Base-by-base conservation (phyloP, 2,113 vertebrate genomes). In the Podarcis raffonei region DNA sequence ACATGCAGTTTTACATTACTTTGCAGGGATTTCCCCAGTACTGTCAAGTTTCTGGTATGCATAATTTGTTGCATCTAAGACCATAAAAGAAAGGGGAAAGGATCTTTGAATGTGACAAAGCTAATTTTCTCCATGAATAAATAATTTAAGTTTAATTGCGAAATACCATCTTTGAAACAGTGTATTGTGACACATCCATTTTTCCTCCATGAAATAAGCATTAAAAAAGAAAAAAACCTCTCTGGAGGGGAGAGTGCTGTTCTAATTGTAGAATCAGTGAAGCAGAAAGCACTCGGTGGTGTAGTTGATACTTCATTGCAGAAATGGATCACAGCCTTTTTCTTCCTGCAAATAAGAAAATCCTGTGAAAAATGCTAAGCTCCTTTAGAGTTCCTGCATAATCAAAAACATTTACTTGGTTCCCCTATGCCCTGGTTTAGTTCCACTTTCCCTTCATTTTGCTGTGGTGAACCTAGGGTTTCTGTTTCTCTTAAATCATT, bases 81-180 rank as follows among this genome's bases (percentile, higher is more conserved):
- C 27, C 9, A 20, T 27, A 83, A 83, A 82, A 88, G 62, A 72
- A 77, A 88, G 74, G 37, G 22, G 30, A 32, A 65, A 74, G 82
- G 69, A 83, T 48, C 30, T 37, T 66, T 83, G 57, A 48, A 83
- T 88, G 57, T 81, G 87, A 66, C 72, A 83, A 66, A 77, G 71
- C 57, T 88, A 88, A 88, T 88, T 88, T 83, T 88, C 37, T 77
- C 74, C 72, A 88, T 88, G 87, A 76, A 88, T 83, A 88, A 83
- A 83, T 88, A 88, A 83, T 83, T 65, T 88, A 76, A 77, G 37
- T 68, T 88, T 83, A 88, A 88, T 83, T 76, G 62, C 83, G 71
- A 88, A 88, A 88, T 83, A 77, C 81, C 72, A 77, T 35, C 71
- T 76, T 77, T 88, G 87, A 71, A 88, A 88, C n/a, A 66, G 72